These are phyloP conservation scores for Stomatorhinus ivindoensis DNA, from an alignment of 2,113 vertebrate genomes.

Conservation along the genomic window DNA sequence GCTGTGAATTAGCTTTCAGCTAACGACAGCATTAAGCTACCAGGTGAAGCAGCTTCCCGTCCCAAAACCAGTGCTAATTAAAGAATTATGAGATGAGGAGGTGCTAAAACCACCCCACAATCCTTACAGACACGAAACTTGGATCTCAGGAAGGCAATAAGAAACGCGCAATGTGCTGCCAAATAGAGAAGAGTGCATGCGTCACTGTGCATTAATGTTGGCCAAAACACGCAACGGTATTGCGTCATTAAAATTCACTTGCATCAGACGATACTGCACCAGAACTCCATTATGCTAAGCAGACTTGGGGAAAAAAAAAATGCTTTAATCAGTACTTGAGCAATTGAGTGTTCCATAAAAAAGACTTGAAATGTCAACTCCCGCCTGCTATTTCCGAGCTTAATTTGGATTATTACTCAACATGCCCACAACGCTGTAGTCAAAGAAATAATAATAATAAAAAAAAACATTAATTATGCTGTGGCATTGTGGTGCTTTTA, in stretches of 20 bases:
- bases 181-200: background rate
- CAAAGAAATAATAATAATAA: slow-evolving; percentile 32
- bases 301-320: slow-evolving; percentile 10
- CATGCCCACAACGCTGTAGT: slow-evolving; percentile 46
- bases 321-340: slow-evolving; percentile 34
- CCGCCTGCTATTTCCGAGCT: slow-evolving; percentile 54
- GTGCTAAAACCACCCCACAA: background rate
- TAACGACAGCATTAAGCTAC: background rate
- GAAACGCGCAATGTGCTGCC: background rate
- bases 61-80: background rate
- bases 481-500: background rate
- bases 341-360: slow-evolving; percentile 36
- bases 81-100: background rate
- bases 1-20: background rate
- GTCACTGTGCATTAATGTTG: background rate
- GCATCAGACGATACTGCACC: background rate
- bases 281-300: background rate
- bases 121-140: background rate
- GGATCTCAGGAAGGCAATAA: background rate
- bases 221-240: background rate
- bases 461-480: slow-evolving; percentile 19
- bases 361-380: slow-evolving; percentile 56
- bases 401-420: slow-evolving; percentile 60
- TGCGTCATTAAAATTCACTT: background rate
- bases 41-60: background rate